Percentiles rank a stretch among this genome's conserved stretches.
These are phyloP conservation scores for Oncorhynchus kisutch DNA, from an alignment of 2,113 vertebrate species.

Conservation along the genomic window DNA sequence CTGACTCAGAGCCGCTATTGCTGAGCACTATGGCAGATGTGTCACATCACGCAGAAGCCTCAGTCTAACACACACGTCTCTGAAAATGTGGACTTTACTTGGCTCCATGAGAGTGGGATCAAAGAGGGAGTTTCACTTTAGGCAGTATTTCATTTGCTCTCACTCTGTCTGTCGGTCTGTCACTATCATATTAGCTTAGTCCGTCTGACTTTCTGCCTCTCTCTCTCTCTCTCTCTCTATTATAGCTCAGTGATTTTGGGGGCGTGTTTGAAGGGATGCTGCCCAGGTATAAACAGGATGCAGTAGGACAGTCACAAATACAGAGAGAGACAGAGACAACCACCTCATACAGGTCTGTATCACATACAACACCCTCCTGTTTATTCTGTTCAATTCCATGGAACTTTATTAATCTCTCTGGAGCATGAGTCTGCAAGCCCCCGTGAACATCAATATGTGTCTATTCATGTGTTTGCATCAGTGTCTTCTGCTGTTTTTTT, in stretches of 20 bases:
- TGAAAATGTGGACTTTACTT: background rate
- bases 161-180: background rate
- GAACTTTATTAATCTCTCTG: too few relatives aligned
- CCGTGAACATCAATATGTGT: too few relatives aligned
- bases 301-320: background rate
- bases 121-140: background rate
- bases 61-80: background rate
- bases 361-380: background rate
- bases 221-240: constrained; percentile 4
- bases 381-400: too few relatives aligned
- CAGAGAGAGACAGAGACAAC: constrained; percentile 9
- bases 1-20: background rate
- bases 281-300: constrained; percentile 42
- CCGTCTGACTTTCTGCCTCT: constrained; percentile 25
- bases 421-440: too few relatives aligned
- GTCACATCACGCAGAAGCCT: too few relatives aligned
- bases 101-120: background rate
- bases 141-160: background rate
- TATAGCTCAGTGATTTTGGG: constrained; percentile 14
- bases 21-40: background rate
- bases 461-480: too few relatives aligned
- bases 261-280: constrained; percentile 45
- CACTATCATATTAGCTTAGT: constrained; percentile 4
- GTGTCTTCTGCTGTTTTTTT: too few relatives aligned
- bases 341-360: constrained; percentile 44